Conservation (phyloP, 2,888 invertebrate species). For the Herminia tarsipennalis region DNA sequence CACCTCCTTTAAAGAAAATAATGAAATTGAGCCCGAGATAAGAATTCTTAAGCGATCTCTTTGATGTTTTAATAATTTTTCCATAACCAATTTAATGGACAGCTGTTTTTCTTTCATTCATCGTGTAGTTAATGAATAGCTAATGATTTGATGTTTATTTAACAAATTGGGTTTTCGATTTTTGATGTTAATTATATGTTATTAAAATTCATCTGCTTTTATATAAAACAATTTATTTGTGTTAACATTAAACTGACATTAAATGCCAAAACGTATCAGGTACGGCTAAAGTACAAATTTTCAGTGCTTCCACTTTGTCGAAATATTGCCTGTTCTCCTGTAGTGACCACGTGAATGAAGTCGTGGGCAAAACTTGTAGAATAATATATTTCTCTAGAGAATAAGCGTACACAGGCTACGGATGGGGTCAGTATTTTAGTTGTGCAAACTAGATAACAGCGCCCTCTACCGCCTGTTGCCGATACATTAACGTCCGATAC, state of each 20-base stretch:
- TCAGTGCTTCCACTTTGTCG: too few relatives aligned
- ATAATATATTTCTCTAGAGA: slow-evolving; percentile 51
- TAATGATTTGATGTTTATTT: slow-evolving; percentile 8
- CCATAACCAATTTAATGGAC: slow-evolving; percentile 1
- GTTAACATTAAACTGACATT: too few relatives aligned
- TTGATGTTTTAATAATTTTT: background rate
- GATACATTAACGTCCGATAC: slow-evolving; percentile 73
- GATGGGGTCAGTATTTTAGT: slow-evolving; percentile 55
- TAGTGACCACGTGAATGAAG: slow-evolving; percentile 35
- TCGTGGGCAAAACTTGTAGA: slow-evolving; percentile 53
- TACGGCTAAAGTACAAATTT: too few relatives aligned
- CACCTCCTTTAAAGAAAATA: slow-evolving; percentile 19
- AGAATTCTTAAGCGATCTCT: slow-evolving; percentile 4
- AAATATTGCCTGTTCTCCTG: too few relatives aligned
- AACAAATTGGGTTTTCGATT: slow-evolving; percentile 5
- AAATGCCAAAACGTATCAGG: too few relatives aligned
- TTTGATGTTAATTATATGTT: background rate
- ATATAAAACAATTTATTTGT: too few relatives aligned
- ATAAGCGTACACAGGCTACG: slow-evolving; percentile 30
- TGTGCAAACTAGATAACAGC: slow-evolving; percentile 65
- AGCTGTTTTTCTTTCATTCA: slow-evolving; percentile 6
- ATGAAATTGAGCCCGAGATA: too few relatives aligned
- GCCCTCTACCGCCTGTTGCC: slow-evolving; percentile 49
- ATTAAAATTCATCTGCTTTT: too few relatives aligned
- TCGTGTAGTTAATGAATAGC: slow-evolving; percentile 8